phyloP scores from a whole-genome alignment of 37 sponge, comb jelly and placozoan species.

The Aplysina aerophoba region DNA sequence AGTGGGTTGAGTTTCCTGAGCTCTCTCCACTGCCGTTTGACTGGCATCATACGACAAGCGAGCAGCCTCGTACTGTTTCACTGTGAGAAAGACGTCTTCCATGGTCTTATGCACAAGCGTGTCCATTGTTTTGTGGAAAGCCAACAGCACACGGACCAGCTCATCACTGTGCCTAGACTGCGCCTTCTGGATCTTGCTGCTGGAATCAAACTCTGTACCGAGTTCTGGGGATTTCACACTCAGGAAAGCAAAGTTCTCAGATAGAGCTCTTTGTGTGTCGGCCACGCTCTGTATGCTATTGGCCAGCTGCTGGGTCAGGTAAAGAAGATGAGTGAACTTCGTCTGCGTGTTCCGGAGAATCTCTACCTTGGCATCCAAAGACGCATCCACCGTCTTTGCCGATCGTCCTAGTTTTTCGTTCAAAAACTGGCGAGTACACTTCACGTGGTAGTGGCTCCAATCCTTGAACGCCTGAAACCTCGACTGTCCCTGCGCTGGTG shows the following conservation, averaged over 20 bases:
- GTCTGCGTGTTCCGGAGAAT: conserved; percentile 78
- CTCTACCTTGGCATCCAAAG: conserved; percentile 66
- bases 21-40: conserved; percentile 75
- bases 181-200: conserved; percentile 80
- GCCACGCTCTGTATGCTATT: conserved; percentile 58
- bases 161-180: conserved; percentile 73
- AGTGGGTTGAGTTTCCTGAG: conserved; percentile 4
- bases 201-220: conserved; percentile 76
- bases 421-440: conserved; percentile 77
- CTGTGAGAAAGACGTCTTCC: conserved; percentile 86
- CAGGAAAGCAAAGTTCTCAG: conserved; percentile 90
- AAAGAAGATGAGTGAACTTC: conserved; percentile 75
- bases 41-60: conserved; percentile 87
- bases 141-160: conserved; percentile 61
- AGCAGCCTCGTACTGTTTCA: conserved; percentile 81
- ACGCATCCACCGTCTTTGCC: conserved; percentile 77
- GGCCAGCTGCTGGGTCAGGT: conserved; percentile 56
- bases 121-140: conserved; percentile 64
- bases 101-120: conserved; percentile 89
- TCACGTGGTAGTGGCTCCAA: conserved; percentile 74
- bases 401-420: conserved; percentile 82
- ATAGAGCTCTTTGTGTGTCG: conserved; percentile 76
- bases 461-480: conserved; percentile 53
- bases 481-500: conserved; percentile 1
- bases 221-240: conserved; percentile 78